Evolutionary conservation across 1,140 invertebrate species (phyloP), one percentile per base, ranked within the genome.

Genomic region (Amphibalanus amphitrite): DNA sequence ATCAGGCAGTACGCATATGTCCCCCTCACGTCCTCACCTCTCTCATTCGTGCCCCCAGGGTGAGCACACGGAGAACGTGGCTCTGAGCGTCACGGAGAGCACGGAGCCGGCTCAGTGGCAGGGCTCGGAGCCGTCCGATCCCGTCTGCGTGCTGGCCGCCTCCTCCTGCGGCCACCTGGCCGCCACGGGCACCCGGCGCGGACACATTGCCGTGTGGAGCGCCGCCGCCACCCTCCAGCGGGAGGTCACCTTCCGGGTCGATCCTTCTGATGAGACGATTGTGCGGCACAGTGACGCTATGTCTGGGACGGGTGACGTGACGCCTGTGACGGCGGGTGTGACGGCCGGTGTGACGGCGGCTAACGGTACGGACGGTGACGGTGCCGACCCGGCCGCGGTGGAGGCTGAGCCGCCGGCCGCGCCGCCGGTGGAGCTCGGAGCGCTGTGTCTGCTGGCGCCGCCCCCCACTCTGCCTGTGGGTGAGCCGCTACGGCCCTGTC

Each of bases 11-110:
- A n/a, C n/a, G n/a, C n/a, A n/a, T n/a, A n/a, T n/a, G n/a, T n/a
- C n/a, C n/a, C n/a, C n/a, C n/a, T n/a, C n/a, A n/a, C n/a, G n/a
- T n/a, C n/a, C n/a, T n/a, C n/a, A n/a, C n/a, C n/a, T n/a, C n/a
- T n/a, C n/a, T n/a, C n/a, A n/a, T 20, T 20, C 13, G 20, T 20
- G 6, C 6, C 26, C 23, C 10, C 65, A 67, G 77, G 92, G 93
- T 28, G 92, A 95, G 79, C 94, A 93, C 76, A 97, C 93, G 20
- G 92, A 94, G 80, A 97, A 97, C 82, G 93, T 96, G 69, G 92
- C 93, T n/a, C 83, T 96, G 59, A 88, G 88, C 73, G 89, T 93
- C 23, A 92, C 90, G 29, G 89, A 92, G 79, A 92, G 92, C 23
- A 93, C 92, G 47, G 47, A 59, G 47, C 47, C 47, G 17, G 47